Base-by-base conservation (phyloP, 2,113 vertebrate species). In the Festucalex cinctus region DNA sequence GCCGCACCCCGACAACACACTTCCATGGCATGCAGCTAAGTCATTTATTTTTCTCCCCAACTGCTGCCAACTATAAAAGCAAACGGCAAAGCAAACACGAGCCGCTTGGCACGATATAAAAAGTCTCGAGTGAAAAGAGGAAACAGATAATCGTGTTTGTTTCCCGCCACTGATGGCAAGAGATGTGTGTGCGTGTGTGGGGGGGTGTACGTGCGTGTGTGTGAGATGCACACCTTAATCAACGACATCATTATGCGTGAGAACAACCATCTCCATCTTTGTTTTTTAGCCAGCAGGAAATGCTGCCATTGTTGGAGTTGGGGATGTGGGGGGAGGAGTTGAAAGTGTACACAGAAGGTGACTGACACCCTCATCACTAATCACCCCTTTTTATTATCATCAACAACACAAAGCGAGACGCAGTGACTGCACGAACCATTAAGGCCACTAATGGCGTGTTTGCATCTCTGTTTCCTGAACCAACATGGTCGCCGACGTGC, bases 191-290 rank as follows among this genome's bases (percentile, higher is more conserved):
- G 48, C 4, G 28, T 32, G 28, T 32, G 28, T 32, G 26, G 16
- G 16, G 10, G 32, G 0, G 32, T 43, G 64, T 72, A 43, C 28
- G 49, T 26, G 48, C 4, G 28, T 32, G 28, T 32, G 28, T 32
- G 26, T 28, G 16, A 10, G 32, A 0, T 76, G 83, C 63, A 68
- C 75, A 81, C 79, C 63, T 77, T 69, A 69, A 74, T 85, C 83
- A 83, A 63, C 79, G 36, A 65, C 51, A 36, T 39, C 78, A 74
- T 86, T 82, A 16, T 57, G n/a, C 75, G 70, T 81, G 20, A 49
- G 70, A 46, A 72, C 28, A 16, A 44, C 14, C 43, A 10, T 20
- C 17, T 48, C 65, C 65, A 77, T 73, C 70, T 69, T 54, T 69
- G 74, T 73, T 74, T 68, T 75, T 57, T 62, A 76, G 56, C 69